These are phyloP conservation scores for Leptodactylus fuscus DNA, from an alignment of 2,113 vertebrate species.

Conservation along the genomic window DNA sequence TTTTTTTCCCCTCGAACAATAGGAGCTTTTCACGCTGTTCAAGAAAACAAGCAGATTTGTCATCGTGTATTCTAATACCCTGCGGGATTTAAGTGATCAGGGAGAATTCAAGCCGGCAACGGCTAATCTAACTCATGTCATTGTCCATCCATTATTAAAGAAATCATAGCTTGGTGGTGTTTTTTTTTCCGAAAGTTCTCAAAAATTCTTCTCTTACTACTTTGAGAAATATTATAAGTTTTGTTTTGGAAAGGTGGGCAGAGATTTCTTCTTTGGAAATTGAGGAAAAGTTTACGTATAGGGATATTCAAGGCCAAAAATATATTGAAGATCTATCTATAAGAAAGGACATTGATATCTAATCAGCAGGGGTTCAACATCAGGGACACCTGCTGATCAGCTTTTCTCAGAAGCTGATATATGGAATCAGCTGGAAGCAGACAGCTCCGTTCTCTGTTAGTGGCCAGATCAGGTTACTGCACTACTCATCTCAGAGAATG, in stretches of 20 bases:
- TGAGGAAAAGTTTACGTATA: too few species aligned
- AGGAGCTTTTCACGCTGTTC: conserved; percentile 22
- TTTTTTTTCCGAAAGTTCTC: conserved; percentile 7
- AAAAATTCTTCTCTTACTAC: background rate
- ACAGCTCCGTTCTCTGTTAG: too few species aligned
- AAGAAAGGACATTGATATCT: too few species aligned
- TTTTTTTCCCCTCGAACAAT: conserved; percentile 34
- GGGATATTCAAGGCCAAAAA: too few species aligned
- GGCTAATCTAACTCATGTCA: conserved; percentile 21
- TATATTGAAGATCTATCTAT: too few species aligned
- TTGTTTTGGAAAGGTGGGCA: background rate
- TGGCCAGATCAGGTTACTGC: too few species aligned
- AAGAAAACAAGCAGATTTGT: conserved; percentile 48
- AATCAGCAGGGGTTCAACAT: too few species aligned
- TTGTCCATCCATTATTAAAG: background rate
- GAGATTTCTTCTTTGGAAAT: too few species aligned
- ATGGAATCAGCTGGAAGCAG: too few species aligned
- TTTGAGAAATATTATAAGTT: background rate
- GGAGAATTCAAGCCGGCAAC: conserved; percentile 8
- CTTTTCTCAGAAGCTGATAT: too few species aligned
- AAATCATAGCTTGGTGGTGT: background rate
- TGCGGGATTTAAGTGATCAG: background rate
- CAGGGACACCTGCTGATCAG: too few species aligned
- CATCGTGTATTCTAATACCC: background rate
- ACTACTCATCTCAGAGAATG: too few species aligned